phyloP scores from a whole-genome alignment of 2,797 vertebrate species.

The Carcharodon carcharias region DNA sequence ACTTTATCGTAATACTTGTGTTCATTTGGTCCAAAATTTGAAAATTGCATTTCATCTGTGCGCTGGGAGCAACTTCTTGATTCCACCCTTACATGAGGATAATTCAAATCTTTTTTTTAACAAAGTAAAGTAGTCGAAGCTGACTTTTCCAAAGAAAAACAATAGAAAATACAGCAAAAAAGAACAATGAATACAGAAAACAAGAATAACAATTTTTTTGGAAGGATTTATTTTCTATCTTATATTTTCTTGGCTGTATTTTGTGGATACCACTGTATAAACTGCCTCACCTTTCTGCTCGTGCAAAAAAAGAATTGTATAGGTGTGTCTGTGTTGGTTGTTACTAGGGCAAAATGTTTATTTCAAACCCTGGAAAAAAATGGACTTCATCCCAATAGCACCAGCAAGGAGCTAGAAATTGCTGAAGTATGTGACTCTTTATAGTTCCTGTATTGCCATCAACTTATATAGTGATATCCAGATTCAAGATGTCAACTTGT shows the following conservation, averaged over 20 bases:
- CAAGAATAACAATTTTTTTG: neutral
- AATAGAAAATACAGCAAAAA: neutral
- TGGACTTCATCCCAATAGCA: neutral
- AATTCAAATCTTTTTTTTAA: too few species aligned
- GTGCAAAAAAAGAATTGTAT: neutral
- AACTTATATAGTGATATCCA: neutral
- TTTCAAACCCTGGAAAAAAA: neutral
- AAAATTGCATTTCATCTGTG: too few species aligned
- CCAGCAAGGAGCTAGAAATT: slow-evolving; percentile 7
- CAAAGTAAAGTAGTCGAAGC: too few species aligned
- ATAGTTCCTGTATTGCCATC: neutral
- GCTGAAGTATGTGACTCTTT: neutral
- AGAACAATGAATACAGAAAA: neutral
- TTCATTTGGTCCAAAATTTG: too few species aligned
- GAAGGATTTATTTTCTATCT: neutral
- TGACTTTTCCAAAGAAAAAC: neutral
- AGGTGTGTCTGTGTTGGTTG: neutral
- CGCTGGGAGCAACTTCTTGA: too few species aligned
- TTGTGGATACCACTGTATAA: neutral
- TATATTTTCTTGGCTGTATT: neutral
- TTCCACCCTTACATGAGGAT: too few species aligned
- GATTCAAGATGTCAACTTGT: neutral
- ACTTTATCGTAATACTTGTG: too few species aligned
- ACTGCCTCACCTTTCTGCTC: neutral
- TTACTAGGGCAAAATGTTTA: neutral